Evolutionary conservation across 2,113 vertebrate species (phyloP), one percentile per base, ranked within the genome.

Genomic region (Prunella himalayana): DNA sequence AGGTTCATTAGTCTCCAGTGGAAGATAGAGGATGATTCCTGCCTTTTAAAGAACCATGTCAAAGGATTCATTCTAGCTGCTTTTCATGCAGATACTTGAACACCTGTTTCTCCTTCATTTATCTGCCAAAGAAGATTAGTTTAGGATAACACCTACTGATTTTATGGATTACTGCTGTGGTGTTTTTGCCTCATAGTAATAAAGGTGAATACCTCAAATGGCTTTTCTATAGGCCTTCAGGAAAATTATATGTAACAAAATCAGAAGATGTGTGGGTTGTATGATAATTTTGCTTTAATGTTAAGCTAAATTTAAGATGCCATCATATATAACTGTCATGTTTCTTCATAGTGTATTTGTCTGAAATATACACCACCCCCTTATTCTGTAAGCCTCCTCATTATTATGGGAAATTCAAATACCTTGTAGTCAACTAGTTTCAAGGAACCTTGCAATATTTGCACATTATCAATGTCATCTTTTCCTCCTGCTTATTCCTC

Each of bases 391-490:
- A 91, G 50, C 77, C 31, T 91, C 57, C 81, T 87, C 35, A 21
- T 84, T 76, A 64, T 56, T 84, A 20, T 56, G 57, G 57, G 47
- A 91, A 65, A 95, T 84, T 86, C 81, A 91, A 95, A 64, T 84
- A 71, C 20, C 65, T 88, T 54, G 6, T 37, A 56, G 60, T 94
- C 92, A 94, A 49, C 81, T 42, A 33, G 41, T 84, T 89, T 92
- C 76, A 78, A 92, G 83, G 59, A 97, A 95, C 83, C 86, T 94
- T 92, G 65, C 78, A 68, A 39, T 96, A 91, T 89, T 94, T 96
- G 86, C 78, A 91, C 86, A 76, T 95, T 95, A 97, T 97, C 95
- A 91, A 7, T 96, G 94, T 96, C 95, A 95, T 97, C 86, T 94
- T 94, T 92, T 95, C 77, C 57, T 91, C 70, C 86, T 95, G 73